These are phyloP conservation scores for Caenorhabditis brenneri DNA, from an alignment of 1,140 invertebrate species.

Conservation along the genomic window DNA sequence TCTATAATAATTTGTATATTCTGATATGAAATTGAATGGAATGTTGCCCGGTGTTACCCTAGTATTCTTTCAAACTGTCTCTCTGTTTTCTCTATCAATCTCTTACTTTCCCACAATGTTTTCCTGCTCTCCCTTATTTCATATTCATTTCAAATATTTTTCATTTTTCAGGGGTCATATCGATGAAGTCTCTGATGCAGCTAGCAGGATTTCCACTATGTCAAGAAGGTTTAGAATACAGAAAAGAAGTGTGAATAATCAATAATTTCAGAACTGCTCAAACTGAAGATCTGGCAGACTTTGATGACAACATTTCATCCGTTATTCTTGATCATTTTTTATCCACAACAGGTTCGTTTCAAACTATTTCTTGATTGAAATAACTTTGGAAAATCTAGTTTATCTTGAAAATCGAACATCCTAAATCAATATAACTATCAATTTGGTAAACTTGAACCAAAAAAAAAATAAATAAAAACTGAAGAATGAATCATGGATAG, in stretches of 20 bases:
- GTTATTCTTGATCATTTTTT: slow-evolving; percentile 56
- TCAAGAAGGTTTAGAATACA: slow-evolving; percentile 1
- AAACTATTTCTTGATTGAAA: background rate
- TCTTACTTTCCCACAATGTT: background rate
- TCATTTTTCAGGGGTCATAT: slow-evolving; percentile 4
- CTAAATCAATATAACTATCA: too few species aligned
- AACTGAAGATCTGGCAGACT: slow-evolving; percentile 56
- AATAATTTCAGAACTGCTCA: slow-evolving; percentile 42
- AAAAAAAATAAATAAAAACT: too few species aligned
- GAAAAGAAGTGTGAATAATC: background rate
- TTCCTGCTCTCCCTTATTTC: background rate
- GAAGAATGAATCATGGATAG: too few species aligned
- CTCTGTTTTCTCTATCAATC: slow-evolving; percentile 2
- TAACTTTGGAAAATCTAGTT: too few species aligned
- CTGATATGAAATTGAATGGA: slow-evolving; percentile 6
- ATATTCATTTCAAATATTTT: background rate
- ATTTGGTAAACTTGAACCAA: too few species aligned
- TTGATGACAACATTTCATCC: slow-evolving; percentile 54
- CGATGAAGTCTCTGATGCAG: slow-evolving; percentile 16
- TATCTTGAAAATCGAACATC: too few species aligned
- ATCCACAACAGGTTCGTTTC: slow-evolving; percentile 2
- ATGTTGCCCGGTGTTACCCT: slow-evolving; percentile 38
- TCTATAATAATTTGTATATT: background rate
- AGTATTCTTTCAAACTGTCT: background rate
- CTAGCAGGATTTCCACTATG: slow-evolving; percentile 34